Evolutionary conservation across 2,888 invertebrate genomes (phyloP).

Genomic region (Folsomia candida): DNA sequence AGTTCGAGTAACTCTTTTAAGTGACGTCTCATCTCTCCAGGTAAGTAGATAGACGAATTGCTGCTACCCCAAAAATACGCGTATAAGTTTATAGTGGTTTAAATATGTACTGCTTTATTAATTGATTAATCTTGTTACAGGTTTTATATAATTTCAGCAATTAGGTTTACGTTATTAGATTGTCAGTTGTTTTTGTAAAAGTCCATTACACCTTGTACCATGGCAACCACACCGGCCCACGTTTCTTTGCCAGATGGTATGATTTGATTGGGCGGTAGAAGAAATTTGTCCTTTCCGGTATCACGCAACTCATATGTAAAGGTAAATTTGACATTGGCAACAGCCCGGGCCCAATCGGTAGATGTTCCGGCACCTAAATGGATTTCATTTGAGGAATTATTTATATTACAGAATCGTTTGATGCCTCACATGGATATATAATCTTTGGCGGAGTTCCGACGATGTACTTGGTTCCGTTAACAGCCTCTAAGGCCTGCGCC

Average conservation of each 20-base stretch:
- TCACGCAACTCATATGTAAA: constrained; percentile 47
- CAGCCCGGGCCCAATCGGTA: constrained; percentile 75
- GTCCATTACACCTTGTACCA: constrained; percentile 44
- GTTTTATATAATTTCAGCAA: too few species aligned
- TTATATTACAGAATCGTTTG: too few species aligned
- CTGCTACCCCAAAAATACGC: too few species aligned
- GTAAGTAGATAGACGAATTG: too few species aligned
- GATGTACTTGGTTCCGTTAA: constrained; percentile 48
- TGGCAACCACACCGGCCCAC: constrained; percentile 41
- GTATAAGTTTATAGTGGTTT: too few species aligned
- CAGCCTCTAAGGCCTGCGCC: constrained; percentile 37
- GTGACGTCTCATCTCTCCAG: too few species aligned
- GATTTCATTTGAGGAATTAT: too few species aligned
- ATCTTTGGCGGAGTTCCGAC: constrained; percentile 49
- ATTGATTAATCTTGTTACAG: too few species aligned
- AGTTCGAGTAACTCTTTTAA: too few species aligned
- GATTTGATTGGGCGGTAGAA: constrained; percentile 44
- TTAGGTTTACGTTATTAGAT: too few species aligned
- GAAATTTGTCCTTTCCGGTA: constrained; percentile 38
- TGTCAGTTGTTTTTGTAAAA: too few species aligned
- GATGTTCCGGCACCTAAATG: constrained; percentile 66
- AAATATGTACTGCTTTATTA: too few species aligned
- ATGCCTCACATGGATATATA: constrained; percentile 35
- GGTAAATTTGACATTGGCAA: constrained; percentile 58
- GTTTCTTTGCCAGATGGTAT: constrained; percentile 46